Evolutionary conservation across 1,140 invertebrate species (phyloP), one percentile per base, ranked within the genome.

Genomic region (Potamilus streckersoni): DNA sequence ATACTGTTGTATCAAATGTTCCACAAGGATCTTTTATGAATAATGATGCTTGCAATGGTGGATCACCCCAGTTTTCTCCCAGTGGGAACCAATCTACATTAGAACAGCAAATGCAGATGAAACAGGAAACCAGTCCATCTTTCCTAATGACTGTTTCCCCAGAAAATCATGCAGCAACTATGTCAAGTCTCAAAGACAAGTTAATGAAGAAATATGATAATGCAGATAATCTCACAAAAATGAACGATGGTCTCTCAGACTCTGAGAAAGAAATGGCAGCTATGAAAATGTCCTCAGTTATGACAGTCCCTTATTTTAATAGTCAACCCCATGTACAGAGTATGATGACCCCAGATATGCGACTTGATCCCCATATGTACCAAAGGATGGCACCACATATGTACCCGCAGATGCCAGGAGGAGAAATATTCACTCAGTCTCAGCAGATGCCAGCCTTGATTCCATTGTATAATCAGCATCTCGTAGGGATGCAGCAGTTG

Each of bases 131-230:
- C 6, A 81, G 82, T 55, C 82, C 84, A 23, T 79, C 83, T 59
- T 77, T 87, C 38, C 38, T 38, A 8, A 38, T 38, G 38, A 38
- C 38, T 2, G 38, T 38, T 38, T 38, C 38, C 38, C 38, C 38
- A 38, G 38, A 38, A 38, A 38, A 38, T 27, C 85, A 87, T 78
- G 80, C 79, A 15, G 76, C 79, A 2, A 81, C 85, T 15, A 82
- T 85, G 63, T 81, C 79, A 17, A 77, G 85, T 67, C 75, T 87
- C 20, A 87, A 87, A 58, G 85, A 87, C 74, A 87, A 87, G 74
- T 71, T 87, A n/a, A 69, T 87, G 73, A 72, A 82, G n/a, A 85
- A 85, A 76, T 83, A 79, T 72, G 84, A 84, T 71, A 85, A 83
- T 75, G 79, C 80, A 69, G 85, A 86, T 74, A 86, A 86, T 69